phyloP scores from a whole-genome alignment of 2,113 vertebrate genomes.

The Panthera leo region DNA sequence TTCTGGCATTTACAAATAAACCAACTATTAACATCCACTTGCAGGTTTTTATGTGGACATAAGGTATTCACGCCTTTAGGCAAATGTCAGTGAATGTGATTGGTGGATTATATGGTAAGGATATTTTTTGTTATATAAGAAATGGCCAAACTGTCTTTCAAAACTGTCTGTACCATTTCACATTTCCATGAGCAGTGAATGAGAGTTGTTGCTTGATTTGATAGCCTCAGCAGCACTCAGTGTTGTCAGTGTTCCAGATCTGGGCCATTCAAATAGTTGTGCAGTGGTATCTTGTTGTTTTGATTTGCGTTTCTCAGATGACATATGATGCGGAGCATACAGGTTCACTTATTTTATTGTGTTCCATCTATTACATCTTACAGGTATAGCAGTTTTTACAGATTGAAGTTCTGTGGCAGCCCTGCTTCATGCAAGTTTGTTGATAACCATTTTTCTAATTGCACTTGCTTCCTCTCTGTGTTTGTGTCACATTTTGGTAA shows the following conservation, averaged over 20 bases:
- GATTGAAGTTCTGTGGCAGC: neutral
- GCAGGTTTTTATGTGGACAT: neutral
- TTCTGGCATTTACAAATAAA: neutral
- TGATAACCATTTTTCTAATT: neutral
- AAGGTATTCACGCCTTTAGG: too few relatives aligned
- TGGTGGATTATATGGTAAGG: neutral
- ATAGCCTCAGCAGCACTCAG: neutral
- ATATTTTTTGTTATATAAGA: neutral
- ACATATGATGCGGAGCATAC: neutral
- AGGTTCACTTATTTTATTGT: neutral
- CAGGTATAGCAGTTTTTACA: neutral
- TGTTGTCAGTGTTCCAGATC: neutral
- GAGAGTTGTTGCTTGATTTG: neutral
- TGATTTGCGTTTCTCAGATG: neutral
- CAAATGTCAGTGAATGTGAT: neutral
- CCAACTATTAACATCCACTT: neutral
- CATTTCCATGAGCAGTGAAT: neutral
- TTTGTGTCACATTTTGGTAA: neutral
- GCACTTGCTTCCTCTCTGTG: neutral
- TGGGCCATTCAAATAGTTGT: neutral
- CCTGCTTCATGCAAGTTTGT: neutral
- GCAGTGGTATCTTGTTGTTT: neutral
- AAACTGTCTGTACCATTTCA: neutral
- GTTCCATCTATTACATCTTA: neutral
- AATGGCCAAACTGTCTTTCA: neutral